Conservation (phyloP, 2,888 invertebrate species). For the Eilema caniola region DNA sequence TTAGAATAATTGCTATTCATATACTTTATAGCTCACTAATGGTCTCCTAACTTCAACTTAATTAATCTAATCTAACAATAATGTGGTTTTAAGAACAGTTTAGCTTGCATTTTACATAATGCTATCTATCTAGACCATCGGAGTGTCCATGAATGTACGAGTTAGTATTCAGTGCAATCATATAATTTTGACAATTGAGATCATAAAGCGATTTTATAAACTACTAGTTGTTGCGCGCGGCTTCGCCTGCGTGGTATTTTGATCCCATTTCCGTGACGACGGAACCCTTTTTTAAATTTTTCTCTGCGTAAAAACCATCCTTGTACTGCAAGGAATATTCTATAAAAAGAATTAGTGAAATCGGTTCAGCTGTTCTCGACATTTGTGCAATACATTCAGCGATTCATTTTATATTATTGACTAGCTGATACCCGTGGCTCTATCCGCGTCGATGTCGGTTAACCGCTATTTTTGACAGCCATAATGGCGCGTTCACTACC, state of each 20-base stretch:
- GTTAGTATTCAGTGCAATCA: background rate
- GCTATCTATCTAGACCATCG: constrained; percentile 10
- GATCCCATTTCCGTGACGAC: no score
- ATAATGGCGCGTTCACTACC: no score
- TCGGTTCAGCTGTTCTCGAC: no score
- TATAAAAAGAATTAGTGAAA: no score
- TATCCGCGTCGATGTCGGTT: no score
- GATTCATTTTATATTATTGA: no score
- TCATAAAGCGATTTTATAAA: background rate
- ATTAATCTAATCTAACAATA: background rate
- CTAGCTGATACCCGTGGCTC: background rate
- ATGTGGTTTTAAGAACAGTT: background rate
- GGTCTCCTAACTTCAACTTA: background rate
- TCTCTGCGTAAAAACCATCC: no score
- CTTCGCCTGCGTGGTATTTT: no score
- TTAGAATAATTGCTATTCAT: background rate
- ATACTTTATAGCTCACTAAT: background rate
- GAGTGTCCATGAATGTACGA: background rate
- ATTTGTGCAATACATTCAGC: no score
- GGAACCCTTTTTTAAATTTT: no score
- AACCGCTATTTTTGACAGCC: no score
- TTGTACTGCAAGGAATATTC: no score
- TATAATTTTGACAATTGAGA: background rate
- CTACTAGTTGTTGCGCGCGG: background rate
- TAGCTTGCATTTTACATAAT: background rate